These are phyloP conservation scores for Chionomys nivalis DNA, from an alignment of 2,113 vertebrate genomes.

Conservation along the genomic window DNA sequence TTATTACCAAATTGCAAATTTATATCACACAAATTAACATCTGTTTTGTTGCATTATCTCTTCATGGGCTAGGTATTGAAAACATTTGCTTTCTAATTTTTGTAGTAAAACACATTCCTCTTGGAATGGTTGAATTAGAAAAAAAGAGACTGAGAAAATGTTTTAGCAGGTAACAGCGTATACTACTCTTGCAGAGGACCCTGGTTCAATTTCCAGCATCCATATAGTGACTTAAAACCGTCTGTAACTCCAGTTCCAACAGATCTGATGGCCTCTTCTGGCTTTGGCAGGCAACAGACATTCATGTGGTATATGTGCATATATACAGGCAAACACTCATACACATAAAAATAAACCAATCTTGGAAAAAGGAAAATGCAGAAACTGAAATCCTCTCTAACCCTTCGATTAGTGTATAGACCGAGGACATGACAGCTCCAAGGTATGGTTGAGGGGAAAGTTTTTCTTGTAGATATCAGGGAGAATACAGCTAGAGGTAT, in stretches of 20 bases:
- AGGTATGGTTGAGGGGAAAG: background rate
- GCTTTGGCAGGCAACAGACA: background rate
- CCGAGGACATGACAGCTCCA: background rate
- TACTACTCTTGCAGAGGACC: background rate
- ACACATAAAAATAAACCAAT: background rate
- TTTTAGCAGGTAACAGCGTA: background rate
- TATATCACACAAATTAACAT: conserved; percentile 5
- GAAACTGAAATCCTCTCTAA: background rate
- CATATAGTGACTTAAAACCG: background rate
- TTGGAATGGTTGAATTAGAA: conserved; percentile 4
- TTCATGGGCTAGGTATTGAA: background rate
- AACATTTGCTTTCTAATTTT: conserved; percentile 41
- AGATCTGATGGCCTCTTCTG: background rate
- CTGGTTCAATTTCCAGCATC: background rate
- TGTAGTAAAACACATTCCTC: background rate
- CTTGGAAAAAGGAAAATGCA: background rate
- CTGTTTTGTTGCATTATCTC: background rate
- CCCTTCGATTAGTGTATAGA: background rate
- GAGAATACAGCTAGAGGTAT: background rate
- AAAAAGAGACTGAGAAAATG: background rate
- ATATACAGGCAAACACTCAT: background rate
- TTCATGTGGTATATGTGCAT: background rate
- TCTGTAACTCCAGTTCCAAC: background rate
- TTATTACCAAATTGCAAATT: conserved; percentile 43
- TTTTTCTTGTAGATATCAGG: background rate